Conservation (phyloP, 2,113 vertebrate genomes). For the Percina caprodes region DNA sequence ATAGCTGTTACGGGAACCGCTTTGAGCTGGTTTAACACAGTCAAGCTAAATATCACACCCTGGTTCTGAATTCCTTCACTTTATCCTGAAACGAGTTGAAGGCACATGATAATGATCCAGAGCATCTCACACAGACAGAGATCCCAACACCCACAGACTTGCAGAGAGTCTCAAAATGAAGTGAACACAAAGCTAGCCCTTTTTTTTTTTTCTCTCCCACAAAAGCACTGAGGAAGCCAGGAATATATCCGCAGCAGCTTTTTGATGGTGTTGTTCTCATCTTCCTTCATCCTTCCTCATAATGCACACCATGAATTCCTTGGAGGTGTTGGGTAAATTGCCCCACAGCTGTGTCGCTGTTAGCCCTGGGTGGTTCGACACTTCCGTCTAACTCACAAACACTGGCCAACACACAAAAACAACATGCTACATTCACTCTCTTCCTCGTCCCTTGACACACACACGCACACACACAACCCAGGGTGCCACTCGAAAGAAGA, state of each 20-base stretch:
- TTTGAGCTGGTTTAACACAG: constrained; percentile 60
- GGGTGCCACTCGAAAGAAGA: background rate
- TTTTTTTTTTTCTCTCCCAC: constrained; percentile 21
- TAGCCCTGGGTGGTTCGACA: constrained; percentile 54
- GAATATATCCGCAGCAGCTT: constrained; percentile 13
- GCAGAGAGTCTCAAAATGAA: background rate
- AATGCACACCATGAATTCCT: constrained; percentile 31
- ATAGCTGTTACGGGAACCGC: constrained; percentile 54
- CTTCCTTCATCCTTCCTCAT: constrained; percentile 15
- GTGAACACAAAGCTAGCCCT: background rate
- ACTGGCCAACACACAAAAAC: constrained; percentile 22
- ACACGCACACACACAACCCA: constrained; percentile 23
- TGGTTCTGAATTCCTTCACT: constrained; percentile 64
- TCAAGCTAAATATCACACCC: constrained; percentile 59
- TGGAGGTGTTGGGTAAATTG: constrained; percentile 37
- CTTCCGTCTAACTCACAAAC: constrained; percentile 35
- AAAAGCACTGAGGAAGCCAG: constrained; percentile 1
- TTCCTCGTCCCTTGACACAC: constrained; percentile 22
- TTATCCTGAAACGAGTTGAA: constrained; percentile 56
- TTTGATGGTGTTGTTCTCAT: constrained; percentile 12
- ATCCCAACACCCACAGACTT: background rate
- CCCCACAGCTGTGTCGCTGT: constrained; percentile 44
- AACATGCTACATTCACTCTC: background rate
- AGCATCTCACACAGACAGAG: constrained; percentile 9
- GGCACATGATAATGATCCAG: constrained; percentile 57